Percentiles rank a stretch among this genome's conserved stretches.
Evolutionary conservation across 2,113 vertebrate species (phyloP).

Genomic region (Nannobrachium achirus): DNA sequence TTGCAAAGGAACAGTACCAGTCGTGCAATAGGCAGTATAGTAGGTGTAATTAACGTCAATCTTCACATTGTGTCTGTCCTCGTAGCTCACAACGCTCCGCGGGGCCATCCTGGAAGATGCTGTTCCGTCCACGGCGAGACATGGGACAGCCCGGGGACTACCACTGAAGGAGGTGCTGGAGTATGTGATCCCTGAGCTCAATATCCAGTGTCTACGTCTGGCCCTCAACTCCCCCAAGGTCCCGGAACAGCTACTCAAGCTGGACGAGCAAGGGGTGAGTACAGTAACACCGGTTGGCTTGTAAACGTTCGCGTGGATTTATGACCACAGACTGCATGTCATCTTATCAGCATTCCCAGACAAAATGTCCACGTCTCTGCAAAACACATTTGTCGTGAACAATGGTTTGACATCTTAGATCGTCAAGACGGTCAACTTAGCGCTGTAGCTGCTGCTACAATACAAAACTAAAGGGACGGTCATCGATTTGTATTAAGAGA

Average conservation of each 20-base stretch:
- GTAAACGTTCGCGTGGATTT: too few relatives aligned
- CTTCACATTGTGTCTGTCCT: constrained; percentile 15
- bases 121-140: constrained; percentile 91
- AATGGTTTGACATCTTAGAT: too few relatives aligned
- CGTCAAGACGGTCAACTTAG: too few relatives aligned
- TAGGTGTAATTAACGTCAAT: constrained; percentile 3
- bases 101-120: constrained; percentile 97
- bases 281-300: constrained; percentile 3
- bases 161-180: constrained; percentile 96
- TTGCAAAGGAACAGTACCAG: neutral
- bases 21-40: neutral
- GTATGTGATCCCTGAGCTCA: constrained; percentile 93
- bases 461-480: too few relatives aligned
- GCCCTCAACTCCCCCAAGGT: constrained; percentile 91
- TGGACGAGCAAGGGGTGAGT: constrained; percentile 97
- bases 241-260: constrained; percentile 91
- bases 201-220: constrained; percentile 90
- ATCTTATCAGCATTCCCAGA: too few relatives aligned
- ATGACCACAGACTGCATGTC: too few relatives aligned
- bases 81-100: constrained; percentile 91
- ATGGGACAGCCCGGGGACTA: constrained; percentile 91
- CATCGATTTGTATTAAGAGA: too few relatives aligned
- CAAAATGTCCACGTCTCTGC: too few relatives aligned
- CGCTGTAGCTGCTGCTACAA: too few relatives aligned
- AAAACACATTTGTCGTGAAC: too few relatives aligned